Evolutionary conservation across 2,888 invertebrate genomes (phyloP).

Genomic region (Philereme vetulata): DNA sequence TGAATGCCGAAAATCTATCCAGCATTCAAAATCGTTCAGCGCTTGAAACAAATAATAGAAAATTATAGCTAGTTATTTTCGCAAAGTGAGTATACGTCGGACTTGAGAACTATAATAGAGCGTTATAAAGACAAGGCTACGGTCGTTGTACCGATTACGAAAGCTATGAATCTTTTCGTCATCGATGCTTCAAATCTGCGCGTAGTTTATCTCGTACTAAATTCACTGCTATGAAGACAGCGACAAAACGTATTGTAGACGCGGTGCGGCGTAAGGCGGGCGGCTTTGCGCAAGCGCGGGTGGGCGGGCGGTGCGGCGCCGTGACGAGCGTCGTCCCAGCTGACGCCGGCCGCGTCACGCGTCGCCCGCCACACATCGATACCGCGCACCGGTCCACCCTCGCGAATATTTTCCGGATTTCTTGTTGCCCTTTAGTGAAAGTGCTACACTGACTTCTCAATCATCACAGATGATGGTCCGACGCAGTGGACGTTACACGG

Average conservation of each 20-base stretch:
- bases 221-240: slow-evolving; percentile 36
- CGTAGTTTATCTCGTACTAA: slow-evolving; percentile 27
- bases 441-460: slow-evolving; percentile 36
- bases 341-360: slow-evolving; percentile 72
- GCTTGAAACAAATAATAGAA: slow-evolving; percentile 39
- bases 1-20: too few species aligned
- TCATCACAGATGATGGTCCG: slow-evolving; percentile 74
- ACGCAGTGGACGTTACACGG: slow-evolving; percentile 80
- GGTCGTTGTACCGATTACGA: slow-evolving; percentile 38
- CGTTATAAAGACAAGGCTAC: slow-evolving; percentile 31
- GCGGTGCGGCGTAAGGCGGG: slow-evolving; percentile 47
- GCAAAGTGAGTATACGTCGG: slow-evolving; percentile 42
- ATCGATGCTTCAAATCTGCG: slow-evolving; percentile 28
- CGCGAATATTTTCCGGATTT: slow-evolving; percentile 51
- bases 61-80: slow-evolving; percentile 35
- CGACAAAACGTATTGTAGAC: slow-evolving; percentile 36
- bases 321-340: slow-evolving; percentile 65
- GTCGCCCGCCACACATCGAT: slow-evolving; percentile 61
- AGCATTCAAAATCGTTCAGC: slow-evolving; percentile 6
- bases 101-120: slow-evolving; percentile 36
- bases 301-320: slow-evolving; percentile 65
- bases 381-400: slow-evolving; percentile 55
- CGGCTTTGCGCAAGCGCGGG: slow-evolving; percentile 70
- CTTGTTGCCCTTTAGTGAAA: slow-evolving; percentile 49
- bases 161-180: slow-evolving; percentile 35